Percentiles rank a stretch among this genome's conserved stretches.
Conservation (phyloP, 2,797 vertebrate species). For the Sternotherus odoratus region DNA sequence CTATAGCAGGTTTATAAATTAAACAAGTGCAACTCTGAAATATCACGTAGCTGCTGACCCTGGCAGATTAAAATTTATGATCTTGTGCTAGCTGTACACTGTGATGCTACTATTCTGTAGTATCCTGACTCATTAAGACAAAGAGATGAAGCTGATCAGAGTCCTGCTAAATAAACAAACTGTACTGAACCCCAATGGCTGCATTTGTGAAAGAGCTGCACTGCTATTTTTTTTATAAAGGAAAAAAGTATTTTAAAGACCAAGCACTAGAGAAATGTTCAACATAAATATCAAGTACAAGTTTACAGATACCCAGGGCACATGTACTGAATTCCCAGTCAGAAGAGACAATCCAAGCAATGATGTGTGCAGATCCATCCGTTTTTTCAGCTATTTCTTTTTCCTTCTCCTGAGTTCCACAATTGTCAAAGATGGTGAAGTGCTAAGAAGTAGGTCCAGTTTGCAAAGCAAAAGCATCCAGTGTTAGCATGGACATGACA, state of each 20-base stretch:
- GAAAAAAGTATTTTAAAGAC: conserved; percentile 65
- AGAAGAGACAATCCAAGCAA: conserved; percentile 31
- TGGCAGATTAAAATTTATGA: conserved; percentile 51
- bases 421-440: conserved; percentile 37
- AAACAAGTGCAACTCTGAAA: conserved; percentile 71
- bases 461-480: conserved; percentile 75
- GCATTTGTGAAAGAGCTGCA: conserved; percentile 31
- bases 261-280: conserved; percentile 61
- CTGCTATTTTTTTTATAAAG: conserved; percentile 25
- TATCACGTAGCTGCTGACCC: conserved; percentile 55
- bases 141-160: background rate
- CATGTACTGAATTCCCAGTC: conserved; percentile 5
- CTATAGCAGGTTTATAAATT: conserved; percentile 59
- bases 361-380: conserved; percentile 36
- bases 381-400: conserved; percentile 39
- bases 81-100: conserved; percentile 38
- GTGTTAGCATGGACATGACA: conserved; percentile 66
- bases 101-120: background rate
- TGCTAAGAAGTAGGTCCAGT: conserved; percentile 58
- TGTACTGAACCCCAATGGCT: conserved; percentile 17
- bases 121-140: conserved; percentile 20
- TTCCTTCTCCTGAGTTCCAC: conserved; percentile 51
- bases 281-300: conserved; percentile 66
- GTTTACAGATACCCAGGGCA: conserved; percentile 51
- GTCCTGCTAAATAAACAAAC: conserved; percentile 24